phyloP scores from a whole-genome alignment of 2,888 invertebrate genomes.

The Helobdella robusta region DNA sequence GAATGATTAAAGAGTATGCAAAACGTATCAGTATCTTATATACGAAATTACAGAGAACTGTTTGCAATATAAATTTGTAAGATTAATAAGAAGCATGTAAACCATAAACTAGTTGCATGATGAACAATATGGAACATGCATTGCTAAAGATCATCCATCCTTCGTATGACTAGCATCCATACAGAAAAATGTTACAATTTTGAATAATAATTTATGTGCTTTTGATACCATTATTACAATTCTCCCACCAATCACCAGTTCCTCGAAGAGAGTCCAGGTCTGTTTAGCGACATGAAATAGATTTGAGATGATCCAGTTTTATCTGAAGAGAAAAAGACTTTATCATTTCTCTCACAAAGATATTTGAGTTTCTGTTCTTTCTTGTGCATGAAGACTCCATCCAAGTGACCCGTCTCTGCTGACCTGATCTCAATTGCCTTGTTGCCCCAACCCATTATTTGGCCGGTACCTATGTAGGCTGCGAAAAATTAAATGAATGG shows the following conservation, averaged over 20 bases:
- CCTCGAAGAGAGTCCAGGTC: conserved; percentile 62
- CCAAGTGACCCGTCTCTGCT: conserved; percentile 96
- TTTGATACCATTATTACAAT: too few species aligned
- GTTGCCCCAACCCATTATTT: conserved; percentile 99
- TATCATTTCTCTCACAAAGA: conserved; percentile 98
- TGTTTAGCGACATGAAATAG: conserved; percentile 99
- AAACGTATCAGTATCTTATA: too few species aligned
- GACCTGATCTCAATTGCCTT: conserved; percentile 99
- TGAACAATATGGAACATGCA: too few species aligned
- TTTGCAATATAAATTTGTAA: too few species aligned
- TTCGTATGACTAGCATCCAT: too few species aligned
- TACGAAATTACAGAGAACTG: too few species aligned
- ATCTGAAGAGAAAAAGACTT: conserved; percentile 97
- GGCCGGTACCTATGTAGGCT: conserved; percentile 97
- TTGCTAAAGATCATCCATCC: too few species aligned
- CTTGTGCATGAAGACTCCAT: conserved; percentile 99
- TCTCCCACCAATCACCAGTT: conserved; percentile 36
- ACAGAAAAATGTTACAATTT: too few species aligned
- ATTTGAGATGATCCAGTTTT: conserved; percentile 86
- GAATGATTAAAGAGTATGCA: too few species aligned
- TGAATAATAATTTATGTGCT: too few species aligned
- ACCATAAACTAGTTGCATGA: too few species aligned
- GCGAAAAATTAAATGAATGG: conserved; percentile 31
- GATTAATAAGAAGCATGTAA: too few species aligned
- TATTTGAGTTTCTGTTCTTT: conserved; percentile 99